Conservation (phyloP, 2,888 invertebrate genomes). For the Pseudococcus jackbeardsleyi region DNA sequence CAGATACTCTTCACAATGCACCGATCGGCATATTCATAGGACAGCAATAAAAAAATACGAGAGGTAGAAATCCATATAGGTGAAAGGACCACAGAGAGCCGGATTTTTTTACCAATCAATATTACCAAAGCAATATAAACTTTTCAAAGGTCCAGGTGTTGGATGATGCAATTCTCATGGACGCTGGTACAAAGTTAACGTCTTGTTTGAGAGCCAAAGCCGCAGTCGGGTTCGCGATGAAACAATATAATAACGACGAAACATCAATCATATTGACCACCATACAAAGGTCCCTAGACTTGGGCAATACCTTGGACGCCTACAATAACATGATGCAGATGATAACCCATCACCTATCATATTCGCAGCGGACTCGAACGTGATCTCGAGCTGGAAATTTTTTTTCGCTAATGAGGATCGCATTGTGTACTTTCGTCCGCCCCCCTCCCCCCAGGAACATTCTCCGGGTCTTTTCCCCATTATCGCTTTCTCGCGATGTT, state of each 20-base stretch:
- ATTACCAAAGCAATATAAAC: background rate
- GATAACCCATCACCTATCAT: conserved; percentile 2
- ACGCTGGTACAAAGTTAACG: background rate
- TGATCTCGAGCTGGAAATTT: background rate
- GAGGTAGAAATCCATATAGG: background rate
- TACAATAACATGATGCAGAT: background rate
- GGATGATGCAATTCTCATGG: background rate
- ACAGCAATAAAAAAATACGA: background rate
- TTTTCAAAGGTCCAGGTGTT: background rate
- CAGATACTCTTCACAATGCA: background rate
- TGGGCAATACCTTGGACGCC: conserved; percentile 10
- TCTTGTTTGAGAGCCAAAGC: background rate
- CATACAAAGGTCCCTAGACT: background rate
- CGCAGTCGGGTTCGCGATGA: background rate
- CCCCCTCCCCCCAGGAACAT: background rate
- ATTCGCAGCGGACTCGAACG: background rate
- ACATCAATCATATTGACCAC: conserved; percentile 43
- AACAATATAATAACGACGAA: conserved; percentile 1
- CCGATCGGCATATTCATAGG: background rate
- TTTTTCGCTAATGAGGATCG: conserved; percentile 10
- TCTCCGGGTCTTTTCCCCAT: background rate
- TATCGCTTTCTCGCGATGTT: conserved; percentile 61
- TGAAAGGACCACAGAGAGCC: background rate
- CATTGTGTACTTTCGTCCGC: background rate
- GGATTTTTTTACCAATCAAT: background rate